Conservation (phyloP, 2,113 vertebrate genomes). For the Catagonus wagneri region DNA sequence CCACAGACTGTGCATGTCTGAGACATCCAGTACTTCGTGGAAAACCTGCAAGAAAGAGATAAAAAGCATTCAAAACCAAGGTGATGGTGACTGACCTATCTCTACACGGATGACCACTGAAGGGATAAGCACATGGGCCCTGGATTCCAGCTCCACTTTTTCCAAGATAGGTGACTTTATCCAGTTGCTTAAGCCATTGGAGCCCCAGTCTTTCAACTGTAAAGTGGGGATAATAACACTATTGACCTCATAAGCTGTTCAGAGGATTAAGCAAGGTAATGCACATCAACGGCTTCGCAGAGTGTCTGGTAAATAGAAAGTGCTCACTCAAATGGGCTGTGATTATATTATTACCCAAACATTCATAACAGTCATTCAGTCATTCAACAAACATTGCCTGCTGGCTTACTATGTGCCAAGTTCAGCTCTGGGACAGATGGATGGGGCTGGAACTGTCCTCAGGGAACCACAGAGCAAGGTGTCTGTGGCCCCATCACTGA, state of each 20-base stretch:
- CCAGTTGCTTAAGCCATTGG: neutral
- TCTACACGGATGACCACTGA: neutral
- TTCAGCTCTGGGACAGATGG: neutral
- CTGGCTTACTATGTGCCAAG: neutral
- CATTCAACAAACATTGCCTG: neutral
- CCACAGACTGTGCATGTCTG: constrained; percentile 99
- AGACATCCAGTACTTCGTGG: constrained; percentile 99
- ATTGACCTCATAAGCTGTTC: neutral
- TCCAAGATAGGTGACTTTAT: neutral
- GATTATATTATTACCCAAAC: neutral
- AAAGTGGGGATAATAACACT: neutral
- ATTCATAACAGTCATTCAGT: neutral
- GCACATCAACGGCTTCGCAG: neutral
- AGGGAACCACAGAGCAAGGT: neutral
- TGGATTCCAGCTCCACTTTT: neutral
- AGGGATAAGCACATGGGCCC: neutral
- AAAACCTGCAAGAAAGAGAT: constrained; percentile 92
- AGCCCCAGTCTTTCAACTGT: neutral
- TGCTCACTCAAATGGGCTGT: neutral
- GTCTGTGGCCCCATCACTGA: neutral
- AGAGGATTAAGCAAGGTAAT: neutral
- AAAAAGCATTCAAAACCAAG: neutral
- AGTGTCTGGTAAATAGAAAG: neutral
- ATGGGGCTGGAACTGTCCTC: neutral
- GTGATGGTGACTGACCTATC: fast-evolving